A percentile compares a stretch with the other conserved stretches of the same genome.
Conservation (phyloP, 2,888 invertebrate genomes). For the Hymenopus coronatus region DNA sequence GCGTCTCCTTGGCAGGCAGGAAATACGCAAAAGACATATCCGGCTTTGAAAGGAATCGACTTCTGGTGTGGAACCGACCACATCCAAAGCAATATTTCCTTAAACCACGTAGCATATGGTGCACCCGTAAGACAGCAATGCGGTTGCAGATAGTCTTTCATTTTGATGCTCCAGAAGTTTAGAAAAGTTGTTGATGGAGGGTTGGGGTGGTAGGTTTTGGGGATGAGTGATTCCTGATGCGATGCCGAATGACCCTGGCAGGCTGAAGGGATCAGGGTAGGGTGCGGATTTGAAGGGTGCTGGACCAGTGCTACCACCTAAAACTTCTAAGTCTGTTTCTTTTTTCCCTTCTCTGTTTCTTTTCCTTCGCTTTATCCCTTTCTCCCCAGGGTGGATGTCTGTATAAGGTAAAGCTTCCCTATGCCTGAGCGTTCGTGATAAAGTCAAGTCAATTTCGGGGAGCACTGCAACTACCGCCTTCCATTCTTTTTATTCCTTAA, state of each 20-base stretch:
- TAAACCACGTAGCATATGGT: background rate
- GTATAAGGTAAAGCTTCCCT: background rate
- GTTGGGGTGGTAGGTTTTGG: background rate
- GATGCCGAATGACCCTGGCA: background rate
- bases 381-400: background rate
- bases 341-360: background rate
- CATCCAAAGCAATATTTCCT: background rate
- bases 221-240: background rate
- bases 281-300: background rate
- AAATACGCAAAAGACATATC: background rate
- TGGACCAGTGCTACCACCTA: background rate
- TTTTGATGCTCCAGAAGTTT: background rate
- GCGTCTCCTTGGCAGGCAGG: background rate
- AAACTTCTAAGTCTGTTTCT: background rate
- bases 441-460: conserved; percentile 19
- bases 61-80: background rate
- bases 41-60: background rate
- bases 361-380: background rate
- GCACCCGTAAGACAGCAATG: background rate
- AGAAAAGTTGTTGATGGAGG: background rate
- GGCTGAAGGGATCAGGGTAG: background rate
- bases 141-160: background rate
- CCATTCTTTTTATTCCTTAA: background rate
- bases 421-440: conserved; percentile 19
- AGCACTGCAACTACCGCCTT: background rate